A percentile compares a stretch with the other conserved stretches of the same genome.
Evolutionary conservation across 2,113 vertebrate genomes (phyloP).

Genomic region (Genyomyrus donnyi): DNA sequence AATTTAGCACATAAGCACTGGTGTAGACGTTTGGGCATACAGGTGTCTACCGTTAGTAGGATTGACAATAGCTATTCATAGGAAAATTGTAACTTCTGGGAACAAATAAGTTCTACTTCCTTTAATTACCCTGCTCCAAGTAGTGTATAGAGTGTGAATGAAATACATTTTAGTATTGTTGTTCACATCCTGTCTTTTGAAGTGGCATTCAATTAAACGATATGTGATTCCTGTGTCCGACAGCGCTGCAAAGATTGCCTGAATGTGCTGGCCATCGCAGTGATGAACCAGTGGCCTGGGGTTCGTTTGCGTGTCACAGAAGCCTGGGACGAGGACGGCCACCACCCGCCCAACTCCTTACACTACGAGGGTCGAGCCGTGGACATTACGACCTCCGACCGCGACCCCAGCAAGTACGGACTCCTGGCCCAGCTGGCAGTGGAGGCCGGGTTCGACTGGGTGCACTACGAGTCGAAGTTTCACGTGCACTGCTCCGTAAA

Average conservation of each 20-base stretch:
- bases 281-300: constrained; percentile 97
- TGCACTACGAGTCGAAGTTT: constrained; percentile 91
- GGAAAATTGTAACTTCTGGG: background rate
- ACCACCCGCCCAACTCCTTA: constrained; percentile 82
- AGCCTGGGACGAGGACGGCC: constrained; percentile 95
- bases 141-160: background rate
- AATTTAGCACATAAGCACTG: background rate
- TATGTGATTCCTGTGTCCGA: background rate
- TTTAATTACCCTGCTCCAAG: background rate
- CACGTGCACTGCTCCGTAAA: constrained; percentile 94
- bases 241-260: constrained; percentile 93
- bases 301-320: constrained; percentile 86
- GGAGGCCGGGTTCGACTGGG: constrained; percentile 97
- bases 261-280: constrained; percentile 85
- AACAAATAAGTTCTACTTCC: background rate
- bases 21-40: too few species aligned
- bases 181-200: background rate
- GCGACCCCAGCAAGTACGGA: constrained; percentile 86
- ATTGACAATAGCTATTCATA: background rate
- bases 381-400: constrained; percentile 92
- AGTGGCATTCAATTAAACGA: background rate
- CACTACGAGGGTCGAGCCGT: constrained; percentile 95
- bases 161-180: background rate
- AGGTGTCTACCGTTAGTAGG: background rate
- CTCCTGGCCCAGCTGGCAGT: constrained; percentile 88